Percentiles rank a stretch among this genome's conserved stretches.
Conservation (phyloP, 2,888 invertebrate genomes). For the Rhamnusium bicolor region DNA sequence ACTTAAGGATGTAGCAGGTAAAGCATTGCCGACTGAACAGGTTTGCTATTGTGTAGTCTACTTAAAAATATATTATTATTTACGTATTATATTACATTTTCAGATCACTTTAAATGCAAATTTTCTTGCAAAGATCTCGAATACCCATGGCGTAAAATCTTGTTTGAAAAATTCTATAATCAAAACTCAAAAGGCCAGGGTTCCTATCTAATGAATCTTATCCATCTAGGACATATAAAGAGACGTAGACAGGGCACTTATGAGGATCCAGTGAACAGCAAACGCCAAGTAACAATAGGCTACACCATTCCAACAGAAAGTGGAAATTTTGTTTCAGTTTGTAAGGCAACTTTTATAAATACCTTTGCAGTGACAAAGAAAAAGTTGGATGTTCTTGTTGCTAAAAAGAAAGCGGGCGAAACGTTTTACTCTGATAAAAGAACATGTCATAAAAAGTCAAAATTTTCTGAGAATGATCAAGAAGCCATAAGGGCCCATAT, state of each 20-base stretch:
- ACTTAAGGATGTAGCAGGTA: too few species aligned
- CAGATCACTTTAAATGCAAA: not conserved
- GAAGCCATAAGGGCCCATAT: not conserved
- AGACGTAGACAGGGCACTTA: not conserved
- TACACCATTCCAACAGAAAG: not conserved
- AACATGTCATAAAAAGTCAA: not conserved
- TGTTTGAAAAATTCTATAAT: conserved; percentile 1
- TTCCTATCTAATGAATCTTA: not conserved
- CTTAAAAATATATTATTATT: too few species aligned
- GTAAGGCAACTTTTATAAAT: not conserved
- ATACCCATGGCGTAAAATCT: not conserved
- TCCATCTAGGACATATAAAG: not conserved
- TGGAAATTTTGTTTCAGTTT: not conserved
- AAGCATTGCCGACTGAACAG: too few species aligned
- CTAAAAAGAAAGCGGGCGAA: not conserved
- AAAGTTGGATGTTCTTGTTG: not conserved
- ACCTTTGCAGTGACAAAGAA: not conserved
- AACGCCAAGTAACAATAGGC: not conserved
- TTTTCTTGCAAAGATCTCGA: conserved; percentile 11
- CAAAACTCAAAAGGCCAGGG: not conserved
- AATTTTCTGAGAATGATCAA: not conserved
- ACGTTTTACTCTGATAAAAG: not conserved
- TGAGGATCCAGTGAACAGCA: not conserved
- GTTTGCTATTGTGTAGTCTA: too few species aligned
- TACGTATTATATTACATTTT: too few species aligned